Percentiles rank a stretch among this genome's conserved stretches.
phyloP scores from a whole-genome alignment of 2,888 invertebrate species.

The Exephanes ischioxanthus region DNA sequence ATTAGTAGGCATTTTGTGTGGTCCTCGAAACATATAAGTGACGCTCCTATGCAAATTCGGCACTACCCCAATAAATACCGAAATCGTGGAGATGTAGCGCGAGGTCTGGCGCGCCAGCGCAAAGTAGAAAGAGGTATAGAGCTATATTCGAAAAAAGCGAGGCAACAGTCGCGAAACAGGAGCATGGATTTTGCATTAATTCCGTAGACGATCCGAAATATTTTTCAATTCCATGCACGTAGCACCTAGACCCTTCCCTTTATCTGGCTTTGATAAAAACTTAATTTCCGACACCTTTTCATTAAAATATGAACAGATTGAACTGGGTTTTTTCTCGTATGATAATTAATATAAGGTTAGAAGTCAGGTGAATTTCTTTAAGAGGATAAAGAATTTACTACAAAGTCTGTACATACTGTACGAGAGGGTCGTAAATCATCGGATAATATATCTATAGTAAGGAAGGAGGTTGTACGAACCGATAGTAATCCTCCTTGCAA shows the following conservation, averaged over 20 bases:
- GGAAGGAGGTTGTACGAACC: slow-evolving; percentile 87
- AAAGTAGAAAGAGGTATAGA: slow-evolving; percentile 14
- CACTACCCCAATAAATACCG: slow-evolving; percentile 83
- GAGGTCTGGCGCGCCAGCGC: slow-evolving; percentile 53
- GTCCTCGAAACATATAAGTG: slow-evolving; percentile 78
- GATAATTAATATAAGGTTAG: background rate
- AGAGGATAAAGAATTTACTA: background rate
- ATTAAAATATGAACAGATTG: slow-evolving; percentile 4
- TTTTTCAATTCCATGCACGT: no score
- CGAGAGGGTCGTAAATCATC: slow-evolving; percentile 21
- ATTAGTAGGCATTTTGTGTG: slow-evolving; percentile 84
- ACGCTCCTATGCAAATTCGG: slow-evolving; percentile 83
- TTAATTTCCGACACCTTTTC: background rate
- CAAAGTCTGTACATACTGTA: background rate
- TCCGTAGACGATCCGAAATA: slow-evolving; percentile 60
- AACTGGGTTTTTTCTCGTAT: background rate
- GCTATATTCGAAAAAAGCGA: slow-evolving; percentile 15
- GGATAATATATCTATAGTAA: slow-evolving; percentile 22
- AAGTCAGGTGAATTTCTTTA: background rate
- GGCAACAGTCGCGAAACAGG: slow-evolving; percentile 61
- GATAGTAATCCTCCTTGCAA: slow-evolving; percentile 97
- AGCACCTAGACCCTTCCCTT: background rate
- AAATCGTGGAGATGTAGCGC: slow-evolving; percentile 75
- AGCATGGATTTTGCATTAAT: slow-evolving; percentile 80
- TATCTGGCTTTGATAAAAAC: background rate